These are phyloP conservation scores for Drosophila busckii DNA, from an alignment of 1,140 invertebrate species.

Conservation along the genomic window DNA sequence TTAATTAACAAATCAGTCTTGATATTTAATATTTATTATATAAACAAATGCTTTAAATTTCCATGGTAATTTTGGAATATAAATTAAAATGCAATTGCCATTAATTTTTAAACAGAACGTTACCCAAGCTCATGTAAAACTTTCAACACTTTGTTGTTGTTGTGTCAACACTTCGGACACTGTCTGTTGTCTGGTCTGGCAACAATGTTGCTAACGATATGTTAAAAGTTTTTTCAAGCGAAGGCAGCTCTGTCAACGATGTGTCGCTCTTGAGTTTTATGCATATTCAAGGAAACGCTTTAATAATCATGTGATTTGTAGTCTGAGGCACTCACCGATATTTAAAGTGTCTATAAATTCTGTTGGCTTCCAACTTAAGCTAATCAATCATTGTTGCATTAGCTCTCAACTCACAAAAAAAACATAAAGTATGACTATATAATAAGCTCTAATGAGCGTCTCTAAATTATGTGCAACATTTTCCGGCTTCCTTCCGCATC, in stretches of 20 bases:
- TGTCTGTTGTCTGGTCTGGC: slow-evolving; percentile 27
- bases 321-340: slow-evolving; percentile 25
- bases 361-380: too few relatives aligned
- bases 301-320: slow-evolving; percentile 61
- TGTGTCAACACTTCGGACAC: slow-evolving; percentile 20
- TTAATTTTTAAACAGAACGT: too few relatives aligned
- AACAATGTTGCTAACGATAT: slow-evolving; percentile 62
- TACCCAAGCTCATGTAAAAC: too few relatives aligned
- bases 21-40: too few relatives aligned
- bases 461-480: slow-evolving; percentile 48
- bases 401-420: not conserved
- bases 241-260: slow-evolving; percentile 6
- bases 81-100: too few relatives aligned
- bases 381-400: too few relatives aligned
- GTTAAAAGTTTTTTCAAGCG: slow-evolving; percentile 37
- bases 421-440: slow-evolving; percentile 38
- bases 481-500: slow-evolving; percentile 55
- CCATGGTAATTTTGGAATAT: too few relatives aligned
- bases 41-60: too few relatives aligned
- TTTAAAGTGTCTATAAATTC: too few relatives aligned
- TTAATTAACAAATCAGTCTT: too few relatives aligned
- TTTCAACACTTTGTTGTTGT: too few relatives aligned
- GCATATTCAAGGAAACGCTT: slow-evolving; percentile 61
- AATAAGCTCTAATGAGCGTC: slow-evolving; percentile 45
- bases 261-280: slow-evolving; percentile 39